Evolutionary conservation across 2,113 vertebrate genomes (phyloP), one percentile per base, ranked within the genome.

Genomic region (Pleuronectes platessa): DNA sequence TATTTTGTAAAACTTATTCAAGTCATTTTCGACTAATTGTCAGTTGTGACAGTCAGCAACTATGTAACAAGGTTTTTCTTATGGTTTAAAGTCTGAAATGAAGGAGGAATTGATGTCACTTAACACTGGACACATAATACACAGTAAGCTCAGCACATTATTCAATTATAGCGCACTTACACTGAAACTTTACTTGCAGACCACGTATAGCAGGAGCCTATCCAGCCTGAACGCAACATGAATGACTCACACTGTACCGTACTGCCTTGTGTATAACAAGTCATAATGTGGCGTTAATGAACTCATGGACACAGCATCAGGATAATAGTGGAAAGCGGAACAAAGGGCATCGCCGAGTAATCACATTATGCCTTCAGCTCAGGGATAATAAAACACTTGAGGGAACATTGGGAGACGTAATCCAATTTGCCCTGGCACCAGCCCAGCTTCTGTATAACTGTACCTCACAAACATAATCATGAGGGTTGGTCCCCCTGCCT

Each of bases 201-300:
- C 71, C 63, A 68, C 54, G 13, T 79, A 37, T 9, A 66, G 67
- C 17, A 40, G 17, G 20, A 65, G 53, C 5, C 7, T 7, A 60
- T 68, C 24, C 35, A 63, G 31, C 14, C 70, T 60, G 66, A 78
- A 59, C 2, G 21, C 74, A 56, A 51, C 68, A 72, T 37, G 51
- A 81, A 51, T 74, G 67, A 78, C 73, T 83, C 45, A 71, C 17
- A 74, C 23, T 58, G 60, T n/a, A 59, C 9, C 65, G 67, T 21
- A n/a, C 55, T 37, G 42, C 51, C 24, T 73, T 86, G 65, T 83
- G 76, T 82, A 79, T 85, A 89, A 84, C 84, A 87, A 87, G 71
- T 85, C 87, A 81, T 88, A 89, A 92, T 90, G 89, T 84, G 75
- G 74, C 66, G 69, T 92, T 93, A 93, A 94, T 93, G 86, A 90